phyloP scores from a whole-genome alignment of 2,797 vertebrate species.

The Cyprinodon diabolis region DNA sequence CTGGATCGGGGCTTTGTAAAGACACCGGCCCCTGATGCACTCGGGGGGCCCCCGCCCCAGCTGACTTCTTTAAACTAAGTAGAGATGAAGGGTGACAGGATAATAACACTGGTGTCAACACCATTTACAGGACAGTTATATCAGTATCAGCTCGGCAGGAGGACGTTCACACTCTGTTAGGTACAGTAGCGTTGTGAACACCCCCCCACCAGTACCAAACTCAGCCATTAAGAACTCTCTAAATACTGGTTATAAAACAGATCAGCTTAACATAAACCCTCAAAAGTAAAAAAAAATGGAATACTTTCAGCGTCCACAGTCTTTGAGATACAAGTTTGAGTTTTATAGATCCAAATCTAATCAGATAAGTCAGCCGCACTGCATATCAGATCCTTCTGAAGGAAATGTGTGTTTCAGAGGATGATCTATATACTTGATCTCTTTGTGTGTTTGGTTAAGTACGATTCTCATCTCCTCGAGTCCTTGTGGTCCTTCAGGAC shows the following conservation, averaged over 20 bases:
- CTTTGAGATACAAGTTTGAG: conserved; percentile 8
- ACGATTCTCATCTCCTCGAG: conserved; percentile 36
- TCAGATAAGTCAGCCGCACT: conserved; percentile 10
- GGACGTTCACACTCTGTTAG: conserved; percentile 79
- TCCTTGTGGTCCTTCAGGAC: conserved; percentile 45
- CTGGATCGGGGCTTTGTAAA: conserved; percentile 60
- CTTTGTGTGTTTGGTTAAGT: conserved; percentile 27
- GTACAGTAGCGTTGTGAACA: conserved; percentile 73
- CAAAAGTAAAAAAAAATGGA: conserved; percentile 1
- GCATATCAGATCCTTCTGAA: conserved; percentile 17
- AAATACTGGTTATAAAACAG: conserved; percentile 39
- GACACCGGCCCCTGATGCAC: conserved; percentile 66
- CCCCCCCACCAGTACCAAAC: conserved; percentile 45
- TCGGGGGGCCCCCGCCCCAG: conserved; percentile 46
- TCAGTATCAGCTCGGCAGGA: conserved; percentile 78
- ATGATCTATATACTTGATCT: conserved; percentile 1
- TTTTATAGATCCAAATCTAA: conserved; percentile 19
- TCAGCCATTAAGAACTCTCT: conserved; percentile 1
- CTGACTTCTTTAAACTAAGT: conserved; percentile 74
- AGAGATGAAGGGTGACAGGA: conserved; percentile 79
- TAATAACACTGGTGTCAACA: conserved; percentile 81
- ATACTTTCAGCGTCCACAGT: not conserved
- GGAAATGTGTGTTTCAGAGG: conserved; percentile 10
- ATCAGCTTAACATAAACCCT: conserved; percentile 11
- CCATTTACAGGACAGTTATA: conserved; percentile 80